phyloP scores from a whole-genome alignment of 1,140 invertebrate species.

The Apis dorsata region DNA sequence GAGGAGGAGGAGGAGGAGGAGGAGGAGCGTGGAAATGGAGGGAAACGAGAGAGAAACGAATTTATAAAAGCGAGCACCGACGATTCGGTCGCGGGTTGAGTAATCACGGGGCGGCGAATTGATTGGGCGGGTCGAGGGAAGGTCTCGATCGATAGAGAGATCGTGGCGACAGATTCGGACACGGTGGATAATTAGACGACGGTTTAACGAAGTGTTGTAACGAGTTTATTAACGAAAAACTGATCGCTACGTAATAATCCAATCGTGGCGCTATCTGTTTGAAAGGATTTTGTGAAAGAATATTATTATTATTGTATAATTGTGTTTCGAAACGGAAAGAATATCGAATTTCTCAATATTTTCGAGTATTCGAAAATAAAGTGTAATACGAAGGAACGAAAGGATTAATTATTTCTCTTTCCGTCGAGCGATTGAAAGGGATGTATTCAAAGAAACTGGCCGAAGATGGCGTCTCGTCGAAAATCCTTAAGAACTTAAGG shows the following conservation, averaged over 20 bases:
- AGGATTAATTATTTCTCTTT: too few species aligned
- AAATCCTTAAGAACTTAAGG: too few species aligned
- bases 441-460: too few species aligned
- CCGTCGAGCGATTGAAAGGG: too few species aligned
- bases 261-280: neutral
- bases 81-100: neutral
- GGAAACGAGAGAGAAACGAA: neutral
- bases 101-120: conserved; percentile 22
- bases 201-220: conserved; percentile 8
- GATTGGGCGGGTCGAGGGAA: neutral
- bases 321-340: neutral
- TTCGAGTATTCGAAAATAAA: too few species aligned
- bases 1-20: neutral
- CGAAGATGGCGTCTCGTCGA: neutral
- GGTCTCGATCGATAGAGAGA: conserved; percentile 7
- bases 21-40: neutral
- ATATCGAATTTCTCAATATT: too few species aligned
- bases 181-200: conserved; percentile 12
- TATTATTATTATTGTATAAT: too few species aligned
- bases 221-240: neutral
- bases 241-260: neutral
- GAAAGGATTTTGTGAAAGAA: too few species aligned
- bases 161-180: neutral
- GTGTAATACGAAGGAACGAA: too few species aligned
- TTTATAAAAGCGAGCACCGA: conserved; percentile 23